A percentile compares a stretch with the other conserved stretches of the same genome.
phyloP scores from a whole-genome alignment of 2,888 invertebrate genomes.

The Noctua janthina region DNA sequence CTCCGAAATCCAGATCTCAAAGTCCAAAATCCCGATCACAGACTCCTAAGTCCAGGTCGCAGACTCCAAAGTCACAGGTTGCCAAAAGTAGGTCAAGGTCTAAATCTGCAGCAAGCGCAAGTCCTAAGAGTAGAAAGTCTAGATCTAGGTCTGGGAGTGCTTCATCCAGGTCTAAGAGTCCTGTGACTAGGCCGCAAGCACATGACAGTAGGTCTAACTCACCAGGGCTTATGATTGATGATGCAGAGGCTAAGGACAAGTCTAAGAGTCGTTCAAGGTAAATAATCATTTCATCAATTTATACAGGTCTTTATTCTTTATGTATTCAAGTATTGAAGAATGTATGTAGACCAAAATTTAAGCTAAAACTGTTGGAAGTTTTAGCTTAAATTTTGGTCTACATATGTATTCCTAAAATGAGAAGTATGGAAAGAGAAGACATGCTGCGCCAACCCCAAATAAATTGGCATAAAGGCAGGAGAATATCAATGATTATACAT shows the following conservation, averaged over 20 bases:
- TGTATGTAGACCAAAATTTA: no score
- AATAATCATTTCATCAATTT: background rate
- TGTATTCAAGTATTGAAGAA: background rate
- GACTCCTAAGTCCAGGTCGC: slow-evolving; percentile 79
- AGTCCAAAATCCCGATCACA: slow-evolving; percentile 81
- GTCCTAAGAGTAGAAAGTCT: slow-evolving; percentile 79
- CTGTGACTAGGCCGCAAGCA: slow-evolving; percentile 77
- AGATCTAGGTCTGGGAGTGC: slow-evolving; percentile 75
- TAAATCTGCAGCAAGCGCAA: slow-evolving; percentile 83
- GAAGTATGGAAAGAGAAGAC: background rate
- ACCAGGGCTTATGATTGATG: slow-evolving; percentile 89
- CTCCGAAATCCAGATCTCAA: slow-evolving; percentile 76
- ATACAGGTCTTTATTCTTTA: background rate
- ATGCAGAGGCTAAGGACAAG: slow-evolving; percentile 82
- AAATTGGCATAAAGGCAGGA: background rate
- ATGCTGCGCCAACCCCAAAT: background rate
- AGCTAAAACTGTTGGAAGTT: background rate
- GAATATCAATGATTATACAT: background rate
- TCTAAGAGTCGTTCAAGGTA: slow-evolving; percentile 86
- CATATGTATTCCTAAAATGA: background rate
- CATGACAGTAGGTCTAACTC: slow-evolving; percentile 89
- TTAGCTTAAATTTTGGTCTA: background rate
- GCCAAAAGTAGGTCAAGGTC: slow-evolving; percentile 81
- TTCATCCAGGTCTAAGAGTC: slow-evolving; percentile 82
- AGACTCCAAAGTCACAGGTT: slow-evolving; percentile 75